These are phyloP conservation scores for Mus spretus DNA, from an alignment of 2,797 vertebrate genomes.

Conservation along the genomic window DNA sequence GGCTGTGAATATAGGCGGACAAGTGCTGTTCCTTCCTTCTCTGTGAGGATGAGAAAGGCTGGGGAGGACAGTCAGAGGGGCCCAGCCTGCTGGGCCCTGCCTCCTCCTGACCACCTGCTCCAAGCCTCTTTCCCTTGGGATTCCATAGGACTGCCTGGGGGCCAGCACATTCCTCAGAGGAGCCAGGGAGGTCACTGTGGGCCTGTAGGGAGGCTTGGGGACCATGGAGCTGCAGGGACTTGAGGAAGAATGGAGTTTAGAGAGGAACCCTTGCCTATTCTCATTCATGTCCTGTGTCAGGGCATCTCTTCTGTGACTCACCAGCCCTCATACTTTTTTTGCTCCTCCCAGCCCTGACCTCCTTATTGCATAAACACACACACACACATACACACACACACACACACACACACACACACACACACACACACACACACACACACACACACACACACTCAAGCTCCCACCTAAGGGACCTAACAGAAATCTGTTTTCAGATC, in stretches of 20 bases:
- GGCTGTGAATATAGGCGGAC: slow-evolving; percentile 96
- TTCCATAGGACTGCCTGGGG: slow-evolving; percentile 86
- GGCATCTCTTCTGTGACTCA: background rate
- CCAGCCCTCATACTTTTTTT: background rate
- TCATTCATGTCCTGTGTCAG: background rate
- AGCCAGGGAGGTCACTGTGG: background rate
- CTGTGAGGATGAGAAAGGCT: slow-evolving; percentile 90
- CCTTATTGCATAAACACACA: background rate
- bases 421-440: background rate
- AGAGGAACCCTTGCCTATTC: background rate
- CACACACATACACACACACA: background rate
- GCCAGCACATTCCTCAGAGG: background rate
- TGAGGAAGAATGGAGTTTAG: background rate
- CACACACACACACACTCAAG: too few species aligned
- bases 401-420: background rate
- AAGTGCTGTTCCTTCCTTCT: slow-evolving; percentile 94
- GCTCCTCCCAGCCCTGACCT: background rate
- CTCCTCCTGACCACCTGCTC: background rate
- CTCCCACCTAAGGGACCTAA: background rate
- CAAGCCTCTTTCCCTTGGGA: slow-evolving; percentile 91
- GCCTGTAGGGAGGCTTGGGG: background rate
- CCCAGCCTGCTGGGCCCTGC: background rate
- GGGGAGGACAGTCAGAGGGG: slow-evolving; percentile 90
- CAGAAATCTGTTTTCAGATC: background rate
- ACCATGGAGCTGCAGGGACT: background rate